Conservation (phyloP, 2,113 vertebrate species). For the Actenoides lindsayi region DNA sequence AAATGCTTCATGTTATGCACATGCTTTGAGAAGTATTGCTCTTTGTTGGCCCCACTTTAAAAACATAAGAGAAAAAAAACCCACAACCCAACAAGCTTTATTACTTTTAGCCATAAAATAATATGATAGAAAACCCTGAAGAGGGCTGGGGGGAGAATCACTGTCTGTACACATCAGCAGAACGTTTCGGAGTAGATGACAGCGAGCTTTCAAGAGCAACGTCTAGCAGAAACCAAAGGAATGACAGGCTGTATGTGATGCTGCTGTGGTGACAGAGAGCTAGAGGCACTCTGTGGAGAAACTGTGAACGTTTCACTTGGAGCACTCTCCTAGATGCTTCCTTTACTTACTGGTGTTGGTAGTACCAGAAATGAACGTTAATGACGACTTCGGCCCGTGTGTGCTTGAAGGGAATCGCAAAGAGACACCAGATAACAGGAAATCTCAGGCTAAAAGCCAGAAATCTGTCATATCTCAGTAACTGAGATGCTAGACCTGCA, state of each 20-base stretch:
- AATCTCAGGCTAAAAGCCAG: background rate
- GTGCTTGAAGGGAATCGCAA: background rate
- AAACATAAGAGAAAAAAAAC: background rate
- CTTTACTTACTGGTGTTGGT: background rate
- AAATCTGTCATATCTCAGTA: conserved; percentile 33
- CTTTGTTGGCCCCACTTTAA: background rate
- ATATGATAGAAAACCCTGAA: background rate
- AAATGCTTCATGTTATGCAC: background rate
- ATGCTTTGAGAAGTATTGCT: background rate
- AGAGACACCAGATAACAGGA: background rate
- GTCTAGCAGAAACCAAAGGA: background rate
- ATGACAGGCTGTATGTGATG: background rate
- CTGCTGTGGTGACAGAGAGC: background rate
- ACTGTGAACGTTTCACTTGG: background rate
- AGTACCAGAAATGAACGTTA: background rate
- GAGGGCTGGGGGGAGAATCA: accelerated
- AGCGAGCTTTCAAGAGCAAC: background rate
- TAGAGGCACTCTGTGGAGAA: background rate
- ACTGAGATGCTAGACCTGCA: conserved; percentile 33
- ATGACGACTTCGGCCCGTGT: background rate
- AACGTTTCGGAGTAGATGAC: background rate
- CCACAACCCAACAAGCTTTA: background rate
- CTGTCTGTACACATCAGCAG: background rate
- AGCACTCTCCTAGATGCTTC: background rate
- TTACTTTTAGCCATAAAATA: background rate